Conservation (phyloP, 1,140 invertebrate species). For the Platorchestia sp. region DNA sequence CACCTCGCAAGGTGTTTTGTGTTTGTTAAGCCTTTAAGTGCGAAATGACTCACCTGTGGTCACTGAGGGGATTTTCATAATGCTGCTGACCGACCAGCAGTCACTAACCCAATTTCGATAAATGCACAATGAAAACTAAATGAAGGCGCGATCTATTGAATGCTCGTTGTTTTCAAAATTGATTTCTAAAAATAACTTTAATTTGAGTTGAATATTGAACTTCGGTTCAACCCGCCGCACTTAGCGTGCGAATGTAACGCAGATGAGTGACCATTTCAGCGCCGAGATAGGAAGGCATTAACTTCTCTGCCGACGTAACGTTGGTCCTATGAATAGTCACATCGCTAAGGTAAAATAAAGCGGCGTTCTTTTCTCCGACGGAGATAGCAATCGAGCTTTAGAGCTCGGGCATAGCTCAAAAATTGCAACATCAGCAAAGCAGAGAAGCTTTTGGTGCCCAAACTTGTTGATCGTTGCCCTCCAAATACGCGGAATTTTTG, state of each 20-base stretch:
- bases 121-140: too few relatives aligned
- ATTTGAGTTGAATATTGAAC: too few relatives aligned
- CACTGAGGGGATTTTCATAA: too few relatives aligned
- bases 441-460: not conserved
- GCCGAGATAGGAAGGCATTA: not conserved
- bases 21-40: not conserved
- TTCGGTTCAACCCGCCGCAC: too few relatives aligned
- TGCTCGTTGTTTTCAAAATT: too few relatives aligned
- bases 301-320: not conserved
- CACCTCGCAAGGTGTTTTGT: not conserved
- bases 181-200: too few relatives aligned
- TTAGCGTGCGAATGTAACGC: too few relatives aligned
- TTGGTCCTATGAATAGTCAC: not conserved
- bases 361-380: not conserved
- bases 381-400: not conserved
- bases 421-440: slow-evolving; percentile 13
- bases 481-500: slow-evolving; percentile 40
- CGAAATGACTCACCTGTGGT: too few relatives aligned
- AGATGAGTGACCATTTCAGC: not conserved
- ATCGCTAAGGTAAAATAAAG: not conserved
- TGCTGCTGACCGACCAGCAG: too few relatives aligned
- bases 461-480: slow-evolving; percentile 34
- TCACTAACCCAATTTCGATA: too few relatives aligned
- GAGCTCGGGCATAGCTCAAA: not conserved
- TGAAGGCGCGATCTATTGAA: too few relatives aligned